Base-by-base conservation (phyloP, 2,888 invertebrate species). In the Galeopsomyia nigrocyanea region DNA sequence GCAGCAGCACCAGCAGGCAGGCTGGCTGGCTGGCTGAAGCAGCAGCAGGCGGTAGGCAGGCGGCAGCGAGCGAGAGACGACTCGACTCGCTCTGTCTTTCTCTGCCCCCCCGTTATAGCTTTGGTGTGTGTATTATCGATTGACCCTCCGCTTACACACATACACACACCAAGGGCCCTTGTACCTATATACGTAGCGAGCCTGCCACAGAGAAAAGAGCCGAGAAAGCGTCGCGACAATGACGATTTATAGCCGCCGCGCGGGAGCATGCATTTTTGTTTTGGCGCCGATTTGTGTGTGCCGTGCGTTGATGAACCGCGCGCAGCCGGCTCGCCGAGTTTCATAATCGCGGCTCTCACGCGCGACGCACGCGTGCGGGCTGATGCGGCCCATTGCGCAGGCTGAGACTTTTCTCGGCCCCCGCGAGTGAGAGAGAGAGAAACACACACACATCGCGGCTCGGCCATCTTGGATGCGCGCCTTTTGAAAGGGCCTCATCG, bases 401-500 rank as follows among this genome's bases (percentile, higher is more conserved):
- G 39, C 39, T 39, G 39, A 39, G 39, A 39, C 39, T 39, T 39
- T 1, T 10, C 39, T 26, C 26, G 26, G 26, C 26, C 26, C 26
- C 26, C 26, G 26, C 26, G 26, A 26, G 26, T 26, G 26, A 39
- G 39, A 39, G 39, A 39, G 39, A 39, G 39, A 39, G 39, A 39
- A 39, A 39, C 13, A 31, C 31, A 31, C 7, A 31, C 70, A 67
- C 64, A 26, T 26, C 26, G 26, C 5, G 26, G 73, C 71, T 72
- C 63, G 60, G 74, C 71, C 67, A 68, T 74, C 71, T 76, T 71
- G 68, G 76, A 76, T 81, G 81, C 73, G 78, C 77, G 77, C 73
- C 76, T 74, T 78, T 77, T 80, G 80, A 79, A 77, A 77, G 75
- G 63, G 71, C 77, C 75, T 70, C 76, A 77, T 39, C 76, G 78